Base-by-base conservation (phyloP, 1,140 invertebrate species). In the Pachypsylla venusta region DNA sequence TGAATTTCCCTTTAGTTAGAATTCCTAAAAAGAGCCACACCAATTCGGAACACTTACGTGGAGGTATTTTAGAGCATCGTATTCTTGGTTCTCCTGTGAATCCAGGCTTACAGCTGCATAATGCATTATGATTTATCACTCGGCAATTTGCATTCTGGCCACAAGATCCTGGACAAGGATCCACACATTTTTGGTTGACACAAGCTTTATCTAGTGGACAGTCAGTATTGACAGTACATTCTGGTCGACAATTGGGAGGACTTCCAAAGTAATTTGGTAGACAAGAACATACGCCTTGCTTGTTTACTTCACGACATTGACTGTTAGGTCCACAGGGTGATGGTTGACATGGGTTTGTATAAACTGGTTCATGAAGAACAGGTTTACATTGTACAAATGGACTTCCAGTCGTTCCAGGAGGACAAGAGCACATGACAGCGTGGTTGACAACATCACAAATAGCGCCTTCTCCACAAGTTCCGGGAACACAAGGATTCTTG, bases 161-260 rank as follows among this genome's bases (percentile, higher is more conserved):
- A 64, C 83, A 86, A 0, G 81, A 80, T 14, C 83, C 82, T 48
- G 74, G 76, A 67, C 84, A 87, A 56, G 83, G 83, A 71, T 86
- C 79, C 54, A 73, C 73, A 69, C 84, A 86, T 72, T 81, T 82
- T 67, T 83, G 77, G 63, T 79, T 79, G 35, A 82, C 79, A 68
- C 85, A 87, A 10, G 83, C 82, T 65, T 74, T 71, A 61, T 77
- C 77, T 61, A 77, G 78, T 28, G 77, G 68, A 70, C 84, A 87
- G 66, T 87, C 84, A 0, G 82, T 74, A 69, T 85, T 83, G n/a
- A 83, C 77, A 3, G 76, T 74, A 72, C 84, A 87, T 69, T 87
- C 84, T 39, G 84, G 82, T 64, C 80, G 74, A 64, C 83, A 85
- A 64, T 80, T 81, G 25, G 83, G 83, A 60, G 84, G 81, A 60